These are phyloP conservation scores for Maccullochella peelii DNA, from an alignment of 2,113 vertebrate species.

Conservation along the genomic window DNA sequence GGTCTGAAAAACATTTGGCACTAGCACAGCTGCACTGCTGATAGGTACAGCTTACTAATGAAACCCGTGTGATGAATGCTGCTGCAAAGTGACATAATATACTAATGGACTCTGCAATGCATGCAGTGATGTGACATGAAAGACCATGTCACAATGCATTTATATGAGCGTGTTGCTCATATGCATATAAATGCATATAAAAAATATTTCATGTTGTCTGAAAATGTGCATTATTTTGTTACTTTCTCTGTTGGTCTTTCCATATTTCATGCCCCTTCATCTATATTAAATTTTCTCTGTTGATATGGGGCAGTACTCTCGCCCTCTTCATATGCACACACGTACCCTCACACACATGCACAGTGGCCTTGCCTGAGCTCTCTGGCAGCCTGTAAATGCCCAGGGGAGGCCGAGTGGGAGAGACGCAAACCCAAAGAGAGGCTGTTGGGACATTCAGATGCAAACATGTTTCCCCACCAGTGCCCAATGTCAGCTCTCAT, in stretches of 20 bases:
- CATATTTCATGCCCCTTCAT: constrained; percentile 1
- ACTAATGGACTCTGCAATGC: too few relatives aligned
- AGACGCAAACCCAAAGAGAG: constrained; percentile 12
- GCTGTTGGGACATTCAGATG: constrained; percentile 32
- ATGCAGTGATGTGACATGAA: neutral
- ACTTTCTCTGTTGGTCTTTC: neutral
- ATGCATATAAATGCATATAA: neutral
- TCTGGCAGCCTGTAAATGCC: constrained; percentile 18
- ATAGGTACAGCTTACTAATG: neutral
- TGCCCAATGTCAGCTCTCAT: constrained; percentile 63
- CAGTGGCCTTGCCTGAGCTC: neutral
- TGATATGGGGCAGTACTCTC: constrained; percentile 12
- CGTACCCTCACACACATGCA: neutral
- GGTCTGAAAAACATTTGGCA: neutral
- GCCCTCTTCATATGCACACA: neutral
- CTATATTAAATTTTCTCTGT: constrained; percentile 33
- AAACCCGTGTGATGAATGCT: neutral
- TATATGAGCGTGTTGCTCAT: neutral
- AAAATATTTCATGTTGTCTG: neutral
- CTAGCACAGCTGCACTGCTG: neutral
- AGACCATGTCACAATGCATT: neutral
- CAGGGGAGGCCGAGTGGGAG: neutral
- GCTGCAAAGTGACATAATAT: neutral
- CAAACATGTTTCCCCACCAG: constrained; percentile 59
- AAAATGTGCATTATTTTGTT: neutral